These are phyloP conservation scores for Asteroscopus sphinx DNA, from an alignment of 2,888 invertebrate species.

Conservation along the genomic window DNA sequence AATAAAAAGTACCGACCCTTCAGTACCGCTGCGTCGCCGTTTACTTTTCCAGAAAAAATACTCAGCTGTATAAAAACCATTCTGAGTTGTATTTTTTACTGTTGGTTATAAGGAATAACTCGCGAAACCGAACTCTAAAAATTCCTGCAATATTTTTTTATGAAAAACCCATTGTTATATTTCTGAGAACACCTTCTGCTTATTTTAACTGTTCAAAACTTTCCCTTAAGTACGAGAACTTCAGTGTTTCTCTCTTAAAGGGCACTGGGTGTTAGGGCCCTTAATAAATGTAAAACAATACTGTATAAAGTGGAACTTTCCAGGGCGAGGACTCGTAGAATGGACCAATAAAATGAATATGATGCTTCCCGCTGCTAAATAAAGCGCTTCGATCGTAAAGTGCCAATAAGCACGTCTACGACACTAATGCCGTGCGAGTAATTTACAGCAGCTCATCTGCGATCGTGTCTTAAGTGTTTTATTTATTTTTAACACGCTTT, in stretches of 20 bases:
- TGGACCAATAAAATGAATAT: slow-evolving; percentile 75
- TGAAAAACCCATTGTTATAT: slow-evolving; percentile 12
- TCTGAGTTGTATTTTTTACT: slow-evolving; percentile 14
- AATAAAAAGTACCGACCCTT: slow-evolving; percentile 13
- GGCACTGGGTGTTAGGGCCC: not conserved
- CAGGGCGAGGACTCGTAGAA: slow-evolving; percentile 53
- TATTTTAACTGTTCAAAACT: slow-evolving; percentile 3
- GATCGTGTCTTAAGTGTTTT: slow-evolving; percentile 24
- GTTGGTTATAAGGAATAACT: not conserved
- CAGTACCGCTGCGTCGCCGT: not conserved
- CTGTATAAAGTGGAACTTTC: slow-evolving; percentile 28
- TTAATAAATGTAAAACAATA: slow-evolving; percentile 28
- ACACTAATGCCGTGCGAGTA: slow-evolving; percentile 41
- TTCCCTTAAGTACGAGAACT: slow-evolving; percentile 1
- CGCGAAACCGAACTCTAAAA: slow-evolving; percentile 7
- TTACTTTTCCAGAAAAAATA: slow-evolving; percentile 17
- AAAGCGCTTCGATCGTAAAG: slow-evolving; percentile 76
- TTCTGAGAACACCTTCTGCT: slow-evolving; percentile 8
- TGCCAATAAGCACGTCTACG: slow-evolving; percentile 60
- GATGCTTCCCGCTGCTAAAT: slow-evolving; percentile 81
- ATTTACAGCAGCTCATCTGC: slow-evolving; percentile 34
- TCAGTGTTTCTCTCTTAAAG: slow-evolving; percentile 3
- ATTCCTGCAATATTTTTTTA: slow-evolving; percentile 2
- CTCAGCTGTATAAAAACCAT: slow-evolving; percentile 1
- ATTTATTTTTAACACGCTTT: slow-evolving; percentile 25